These are phyloP conservation scores for Catostomus latipinnis DNA, from an alignment of 2,797 vertebrate genomes.

Conservation along the genomic window DNA sequence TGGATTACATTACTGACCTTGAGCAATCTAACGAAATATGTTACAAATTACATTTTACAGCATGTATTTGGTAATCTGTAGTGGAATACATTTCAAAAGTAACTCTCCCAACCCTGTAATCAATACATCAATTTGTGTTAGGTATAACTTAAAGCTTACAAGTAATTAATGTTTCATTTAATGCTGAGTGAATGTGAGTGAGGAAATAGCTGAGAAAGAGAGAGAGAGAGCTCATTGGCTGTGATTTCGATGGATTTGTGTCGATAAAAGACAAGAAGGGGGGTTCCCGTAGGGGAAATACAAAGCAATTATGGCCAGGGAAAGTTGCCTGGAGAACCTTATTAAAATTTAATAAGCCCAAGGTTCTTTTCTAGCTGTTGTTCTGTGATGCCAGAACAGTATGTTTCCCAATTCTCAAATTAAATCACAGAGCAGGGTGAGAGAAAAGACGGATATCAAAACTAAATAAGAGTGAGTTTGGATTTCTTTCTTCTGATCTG, in stretches of 20 bases:
- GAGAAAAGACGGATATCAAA: constrained; percentile 35
- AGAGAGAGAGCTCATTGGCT: constrained; percentile 30
- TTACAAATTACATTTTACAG: no score
- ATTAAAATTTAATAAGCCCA: constrained; percentile 69
- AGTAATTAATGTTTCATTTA: constrained; percentile 41
- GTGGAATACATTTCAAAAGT: no score
- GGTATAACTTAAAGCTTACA: constrained; percentile 28
- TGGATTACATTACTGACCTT: no score
- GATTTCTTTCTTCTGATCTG: constrained; percentile 21
- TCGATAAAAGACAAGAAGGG: constrained; percentile 65
- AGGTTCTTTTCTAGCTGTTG: constrained; percentile 62
- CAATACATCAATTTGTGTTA: background rate
- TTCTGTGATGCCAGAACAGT: constrained; percentile 57
- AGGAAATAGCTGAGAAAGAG: background rate
- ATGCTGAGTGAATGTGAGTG: constrained; percentile 1
- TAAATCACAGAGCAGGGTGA: constrained; percentile 50
- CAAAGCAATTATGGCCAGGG: constrained; percentile 65
- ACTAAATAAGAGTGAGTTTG: constrained; percentile 34
- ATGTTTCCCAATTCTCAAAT: constrained; percentile 66
- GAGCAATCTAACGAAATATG: no score
- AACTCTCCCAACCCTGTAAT: no score
- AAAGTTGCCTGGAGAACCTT: constrained; percentile 65
- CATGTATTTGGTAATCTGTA: no score
- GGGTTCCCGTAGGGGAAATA: constrained; percentile 64
- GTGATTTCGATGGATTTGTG: constrained; percentile 55